Percentiles rank a stretch among this genome's conserved stretches.
phyloP scores from a whole-genome alignment of 2,888 invertebrate genomes.

The Lasioglossum morio region DNA sequence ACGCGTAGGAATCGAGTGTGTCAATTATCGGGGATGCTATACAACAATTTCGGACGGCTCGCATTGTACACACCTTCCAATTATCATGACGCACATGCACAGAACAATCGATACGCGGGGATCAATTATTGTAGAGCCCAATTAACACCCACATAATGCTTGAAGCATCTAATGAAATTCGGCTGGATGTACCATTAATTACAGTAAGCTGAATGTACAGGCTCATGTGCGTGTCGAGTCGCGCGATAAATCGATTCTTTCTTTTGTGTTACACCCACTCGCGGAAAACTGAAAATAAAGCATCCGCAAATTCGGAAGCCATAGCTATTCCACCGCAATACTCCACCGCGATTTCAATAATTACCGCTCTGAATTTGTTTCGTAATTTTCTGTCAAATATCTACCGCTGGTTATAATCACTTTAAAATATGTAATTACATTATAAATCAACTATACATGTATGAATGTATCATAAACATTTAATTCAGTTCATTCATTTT shows the following conservation, averaged over 20 bases:
- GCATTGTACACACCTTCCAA: not conserved
- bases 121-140: slow-evolving; percentile 9
- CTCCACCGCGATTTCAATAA: not conserved
- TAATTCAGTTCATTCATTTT: not conserved
- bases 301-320: not conserved
- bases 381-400: not conserved
- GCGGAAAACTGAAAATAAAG: not conserved
- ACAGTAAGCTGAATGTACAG: not conserved
- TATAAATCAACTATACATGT: not conserved
- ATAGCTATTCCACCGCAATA: too few relatives aligned
- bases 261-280: not conserved
- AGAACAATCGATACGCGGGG: not conserved
- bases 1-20: not conserved
- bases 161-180: slow-evolving; percentile 11
- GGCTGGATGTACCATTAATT: not conserved
- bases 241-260: not conserved
- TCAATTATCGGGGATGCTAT: not conserved
- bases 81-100: too few relatives aligned
- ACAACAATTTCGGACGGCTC: slow-evolving; percentile 7
- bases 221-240: not conserved
- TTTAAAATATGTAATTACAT: not conserved
- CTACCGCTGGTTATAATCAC: not conserved
- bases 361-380: not conserved
- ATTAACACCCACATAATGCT: slow-evolving; percentile 7
- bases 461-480: not conserved